phyloP scores from a whole-genome alignment of 2,888 invertebrate species.

The Apantesis nais region DNA sequence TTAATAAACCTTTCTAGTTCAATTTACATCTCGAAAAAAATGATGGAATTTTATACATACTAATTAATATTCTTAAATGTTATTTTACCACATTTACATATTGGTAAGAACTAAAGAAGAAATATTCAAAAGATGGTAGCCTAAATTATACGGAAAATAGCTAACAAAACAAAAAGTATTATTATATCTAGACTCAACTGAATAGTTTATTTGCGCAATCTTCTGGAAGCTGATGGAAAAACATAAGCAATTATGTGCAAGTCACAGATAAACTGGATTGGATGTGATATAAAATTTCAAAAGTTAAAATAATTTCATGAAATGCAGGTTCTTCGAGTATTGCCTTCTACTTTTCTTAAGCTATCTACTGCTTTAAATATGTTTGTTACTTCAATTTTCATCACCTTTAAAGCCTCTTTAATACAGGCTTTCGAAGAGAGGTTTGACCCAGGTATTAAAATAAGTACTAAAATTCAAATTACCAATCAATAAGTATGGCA shows the following conservation, averaged over 20 bases:
- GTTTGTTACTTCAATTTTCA: not conserved
- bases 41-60: no score
- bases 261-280: not conserved
- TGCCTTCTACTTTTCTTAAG: not conserved
- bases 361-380: not conserved
- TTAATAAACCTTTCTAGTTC: not conserved
- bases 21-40: not conserved
- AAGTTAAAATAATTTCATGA: not conserved
- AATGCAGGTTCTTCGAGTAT: not conserved
- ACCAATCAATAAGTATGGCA: slow-evolving; percentile 32
- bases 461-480: not conserved
- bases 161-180: not conserved
- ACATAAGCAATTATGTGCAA: not conserved
- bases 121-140: not conserved
- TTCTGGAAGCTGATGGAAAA: not conserved
- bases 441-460: not conserved
- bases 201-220: not conserved
- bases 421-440: not conserved
- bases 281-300: not conserved
- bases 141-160: no score
- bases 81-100: not conserved
- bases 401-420: not conserved
- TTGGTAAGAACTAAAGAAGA: not conserved
- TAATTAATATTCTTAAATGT: no score
- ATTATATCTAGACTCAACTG: not conserved